Percentiles rank a stretch among this genome's conserved stretches.
Evolutionary conservation across 2,888 invertebrate species (phyloP).

Genomic region (Apomyelois bistriatella): DNA sequence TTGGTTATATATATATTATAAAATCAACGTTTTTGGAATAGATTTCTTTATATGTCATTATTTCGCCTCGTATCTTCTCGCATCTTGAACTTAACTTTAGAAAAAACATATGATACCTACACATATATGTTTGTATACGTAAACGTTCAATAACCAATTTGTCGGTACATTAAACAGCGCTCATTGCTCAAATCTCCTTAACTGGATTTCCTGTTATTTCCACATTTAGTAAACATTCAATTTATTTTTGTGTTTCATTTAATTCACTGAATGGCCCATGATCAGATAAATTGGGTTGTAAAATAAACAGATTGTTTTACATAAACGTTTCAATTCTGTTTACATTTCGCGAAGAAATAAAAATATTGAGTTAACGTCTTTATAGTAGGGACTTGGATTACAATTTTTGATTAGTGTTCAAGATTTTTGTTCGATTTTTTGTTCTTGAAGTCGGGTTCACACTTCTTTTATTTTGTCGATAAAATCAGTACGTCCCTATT

Average conservation of each 20-base stretch:
- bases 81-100: not conserved
- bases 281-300: slow-evolving; percentile 1
- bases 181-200: slow-evolving; percentile 10
- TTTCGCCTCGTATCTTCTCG: too few relatives aligned
- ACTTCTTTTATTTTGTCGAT: too few relatives aligned
- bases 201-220: slow-evolving; percentile 13
- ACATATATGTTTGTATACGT: not conserved
- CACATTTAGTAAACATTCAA: slow-evolving; percentile 7
- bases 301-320: slow-evolving; percentile 8
- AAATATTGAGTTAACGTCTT: not conserved
- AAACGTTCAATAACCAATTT: slow-evolving; percentile 9
- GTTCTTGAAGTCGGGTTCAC: too few relatives aligned
- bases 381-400: too few relatives aligned
- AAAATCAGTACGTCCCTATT: too few relatives aligned
- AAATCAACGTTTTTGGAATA: too few relatives aligned
- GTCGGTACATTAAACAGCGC: slow-evolving; percentile 6
- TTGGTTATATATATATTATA: too few relatives aligned
- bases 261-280: not conserved
- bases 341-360: not conserved
- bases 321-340: not conserved
- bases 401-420: too few relatives aligned
- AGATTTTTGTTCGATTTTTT: too few relatives aligned
- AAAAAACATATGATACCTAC: not conserved
- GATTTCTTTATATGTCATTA: too few relatives aligned
- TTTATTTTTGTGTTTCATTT: slow-evolving; percentile 10